Conservation (phyloP, 2,888 invertebrate species). For the Allolobophora icterica region DNA sequence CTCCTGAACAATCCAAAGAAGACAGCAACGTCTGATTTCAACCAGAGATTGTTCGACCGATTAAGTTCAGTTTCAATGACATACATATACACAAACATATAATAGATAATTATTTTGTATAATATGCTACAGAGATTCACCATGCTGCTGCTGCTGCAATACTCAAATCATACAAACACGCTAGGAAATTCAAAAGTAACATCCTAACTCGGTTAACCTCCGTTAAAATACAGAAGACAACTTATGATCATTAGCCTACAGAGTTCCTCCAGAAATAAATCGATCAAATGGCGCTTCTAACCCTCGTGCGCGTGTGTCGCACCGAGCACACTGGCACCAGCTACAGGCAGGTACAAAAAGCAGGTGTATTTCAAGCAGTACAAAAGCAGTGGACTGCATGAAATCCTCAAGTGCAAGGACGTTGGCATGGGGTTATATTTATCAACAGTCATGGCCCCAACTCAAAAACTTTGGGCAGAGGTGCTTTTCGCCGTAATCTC, state of each 20-base stretch:
- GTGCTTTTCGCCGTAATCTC: no score
- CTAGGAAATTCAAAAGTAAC: slow-evolving; percentile 7
- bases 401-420: background rate
- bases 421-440: background rate
- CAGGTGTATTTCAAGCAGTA: background rate
- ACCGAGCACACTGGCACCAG: background rate
- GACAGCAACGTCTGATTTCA: background rate
- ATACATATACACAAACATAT: slow-evolving; percentile 12
- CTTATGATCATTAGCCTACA: background rate
- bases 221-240: slow-evolving; percentile 6
- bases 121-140: slow-evolving; percentile 14
- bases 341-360: background rate
- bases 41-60: slow-evolving; percentile 5
- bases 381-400: background rate
- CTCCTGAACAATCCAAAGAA: background rate
- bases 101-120: slow-evolving; percentile 17
- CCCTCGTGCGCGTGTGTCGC: background rate
- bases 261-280: background rate
- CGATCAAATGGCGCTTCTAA: background rate
- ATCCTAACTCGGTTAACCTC: slow-evolving; percentile 17
- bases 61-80: slow-evolving; percentile 11
- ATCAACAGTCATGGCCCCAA: no score
- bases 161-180: background rate
- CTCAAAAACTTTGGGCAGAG: no score
- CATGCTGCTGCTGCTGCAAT: background rate